Evolutionary conservation across 2,113 vertebrate genomes (phyloP).

Genomic region (Xiphophorus hellerii): DNA sequence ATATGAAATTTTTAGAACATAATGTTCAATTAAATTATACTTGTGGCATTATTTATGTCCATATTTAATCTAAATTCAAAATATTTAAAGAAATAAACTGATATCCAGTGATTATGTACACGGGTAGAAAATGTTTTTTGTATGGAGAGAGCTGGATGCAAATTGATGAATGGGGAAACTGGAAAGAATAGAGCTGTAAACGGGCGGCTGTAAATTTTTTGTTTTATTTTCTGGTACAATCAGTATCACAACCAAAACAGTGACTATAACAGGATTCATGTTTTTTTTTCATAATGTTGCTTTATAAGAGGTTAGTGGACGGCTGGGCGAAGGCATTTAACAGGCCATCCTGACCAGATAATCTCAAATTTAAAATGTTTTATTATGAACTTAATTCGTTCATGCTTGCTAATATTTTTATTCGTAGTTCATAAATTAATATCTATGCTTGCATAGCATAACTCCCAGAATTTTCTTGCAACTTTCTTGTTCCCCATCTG

Average conservation of each 20-base stretch:
- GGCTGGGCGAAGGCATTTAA: too few relatives aligned
- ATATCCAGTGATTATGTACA: background rate
- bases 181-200: background rate
- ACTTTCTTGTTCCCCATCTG: too few relatives aligned
- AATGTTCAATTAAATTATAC: background rate
- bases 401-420: too few relatives aligned
- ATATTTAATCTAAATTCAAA: background rate
- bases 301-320: too few relatives aligned
- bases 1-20: background rate
- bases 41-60: background rate
- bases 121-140: too few relatives aligned
- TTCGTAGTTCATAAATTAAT: background rate
- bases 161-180: too few relatives aligned
- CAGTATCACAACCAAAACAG: background rate
- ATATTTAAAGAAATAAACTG: background rate
- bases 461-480: background rate
- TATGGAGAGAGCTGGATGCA: too few relatives aligned
- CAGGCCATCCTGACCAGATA: too few relatives aligned
- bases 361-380: too few relatives aligned
- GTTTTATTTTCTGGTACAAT: background rate
- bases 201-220: background rate
- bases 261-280: background rate
- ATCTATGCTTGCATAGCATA: background rate
- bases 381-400: background rate
- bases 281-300: too few relatives aligned